phyloP scores from a whole-genome alignment of 2,888 invertebrate genomes.

The Hoplodrina blanda region DNA sequence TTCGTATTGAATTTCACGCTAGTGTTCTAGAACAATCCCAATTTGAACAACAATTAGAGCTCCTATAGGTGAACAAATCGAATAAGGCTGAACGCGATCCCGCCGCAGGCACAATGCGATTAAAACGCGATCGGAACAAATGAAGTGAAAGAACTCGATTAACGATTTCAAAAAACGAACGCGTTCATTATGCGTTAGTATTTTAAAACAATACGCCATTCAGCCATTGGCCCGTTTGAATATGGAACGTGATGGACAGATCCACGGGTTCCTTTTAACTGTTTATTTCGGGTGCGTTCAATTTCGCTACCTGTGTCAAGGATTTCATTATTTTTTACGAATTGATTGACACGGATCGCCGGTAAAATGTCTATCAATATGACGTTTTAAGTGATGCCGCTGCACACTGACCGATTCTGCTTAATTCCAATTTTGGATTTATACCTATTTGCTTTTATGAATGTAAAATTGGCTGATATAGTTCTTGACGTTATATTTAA shows the following conservation, averaged over 20 bases:
- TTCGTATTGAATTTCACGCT: slow-evolving; percentile 89
- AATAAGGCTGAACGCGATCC: slow-evolving; percentile 81
- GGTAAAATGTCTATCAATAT: slow-evolving; percentile 75
- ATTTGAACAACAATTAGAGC: slow-evolving; percentile 75
- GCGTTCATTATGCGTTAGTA: slow-evolving; percentile 84
- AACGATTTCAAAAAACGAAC: slow-evolving; percentile 84
- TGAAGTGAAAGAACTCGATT: slow-evolving; percentile 89
- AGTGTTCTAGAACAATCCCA: slow-evolving; percentile 80
- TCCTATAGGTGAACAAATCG: slow-evolving; percentile 73
- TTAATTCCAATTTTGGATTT: slow-evolving; percentile 57
- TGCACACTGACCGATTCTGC: slow-evolving; percentile 48
- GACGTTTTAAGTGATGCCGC: slow-evolving; percentile 71
- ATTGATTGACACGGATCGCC: slow-evolving; percentile 76
- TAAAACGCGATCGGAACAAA: slow-evolving; percentile 81
- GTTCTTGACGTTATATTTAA: slow-evolving; percentile 5
- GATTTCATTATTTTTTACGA: slow-evolving; percentile 79
- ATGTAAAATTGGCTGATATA: slow-evolving; percentile 32
- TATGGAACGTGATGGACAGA: slow-evolving; percentile 83
- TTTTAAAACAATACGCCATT: slow-evolving; percentile 89
- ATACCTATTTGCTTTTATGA: slow-evolving; percentile 46
- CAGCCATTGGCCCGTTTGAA: slow-evolving; percentile 85
- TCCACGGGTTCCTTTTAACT: slow-evolving; percentile 78
- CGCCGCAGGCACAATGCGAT: slow-evolving; percentile 74
- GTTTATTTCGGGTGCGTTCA: slow-evolving; percentile 80
- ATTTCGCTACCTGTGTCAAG: slow-evolving; percentile 76